Base-by-base conservation (phyloP, 2,888 invertebrate genomes). In the Leptopilina myrica region DNA sequence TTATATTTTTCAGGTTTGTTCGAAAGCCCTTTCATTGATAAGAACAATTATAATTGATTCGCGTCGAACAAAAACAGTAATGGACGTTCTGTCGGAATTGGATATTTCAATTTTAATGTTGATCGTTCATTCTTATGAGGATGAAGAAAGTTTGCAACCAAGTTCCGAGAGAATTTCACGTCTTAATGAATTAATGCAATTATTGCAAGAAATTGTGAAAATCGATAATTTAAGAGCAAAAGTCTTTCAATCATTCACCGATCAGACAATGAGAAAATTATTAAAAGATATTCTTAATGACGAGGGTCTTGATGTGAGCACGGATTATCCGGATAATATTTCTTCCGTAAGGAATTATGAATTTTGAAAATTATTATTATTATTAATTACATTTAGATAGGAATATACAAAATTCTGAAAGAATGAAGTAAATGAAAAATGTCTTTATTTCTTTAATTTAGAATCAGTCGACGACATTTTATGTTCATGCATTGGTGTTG, bases 401-500 rank as follows among this genome's bases (percentile, higher is more conserved):
- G 20, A 20, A 20, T 20, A 1, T 20, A 20, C n/a, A 20, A 20
- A 20, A 20, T 20, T 20, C 20, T 20, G 20, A 20, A 20, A 20
- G 1, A 20, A 20, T 20, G 20, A 20, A 20, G 20, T 20, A 20
- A 43, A 46, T 46, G 12, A 56, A 26, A 26, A 76, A 73, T 49
- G 11, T 53, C 59, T 64, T 76, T n/a, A n/a, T n/a, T 80, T 6
- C 46, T 86, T 87, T 53, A 26, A 20, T 20, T 20, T 88, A 92
- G 80, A 88, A 91, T 77, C 92, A 93, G 78, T 89, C 92, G 1
- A 91, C 92, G 20, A 91, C 91, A 64, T 89, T 93, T 76, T 93
- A 93, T 79, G 88, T 93, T 59, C 92, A 93, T 85, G 92, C 93
- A 1, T 85, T 94, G 62, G 92, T 91, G 5, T 87, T 94, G 33